Conservation (phyloP, 1,140 invertebrate species). For the Oppia nitens region DNA sequence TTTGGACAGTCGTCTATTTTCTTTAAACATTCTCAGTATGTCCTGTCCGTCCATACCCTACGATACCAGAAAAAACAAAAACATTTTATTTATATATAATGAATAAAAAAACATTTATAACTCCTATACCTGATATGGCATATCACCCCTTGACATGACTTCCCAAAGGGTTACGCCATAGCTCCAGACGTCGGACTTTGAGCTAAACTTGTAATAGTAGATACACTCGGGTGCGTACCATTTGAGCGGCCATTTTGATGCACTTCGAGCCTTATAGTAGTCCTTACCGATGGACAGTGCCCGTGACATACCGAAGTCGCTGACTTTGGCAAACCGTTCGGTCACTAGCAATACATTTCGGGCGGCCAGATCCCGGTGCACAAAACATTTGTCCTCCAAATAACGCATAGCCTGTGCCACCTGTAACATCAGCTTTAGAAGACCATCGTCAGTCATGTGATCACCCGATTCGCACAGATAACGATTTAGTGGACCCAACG, state of each 20-base stretch:
- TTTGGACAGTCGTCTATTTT: conserved; percentile 40
- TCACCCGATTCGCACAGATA: conserved; percentile 27
- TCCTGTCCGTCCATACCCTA: conserved; percentile 24
- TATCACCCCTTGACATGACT: conserved; percentile 31
- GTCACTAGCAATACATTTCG: conserved; percentile 36
- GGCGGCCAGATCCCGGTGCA: conserved; percentile 32
- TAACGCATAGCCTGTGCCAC: conserved; percentile 35
- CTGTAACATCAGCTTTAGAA: conserved; percentile 26
- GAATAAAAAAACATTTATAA: background rate
- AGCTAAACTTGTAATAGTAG: conserved; percentile 28
- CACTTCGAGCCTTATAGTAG: conserved; percentile 25
- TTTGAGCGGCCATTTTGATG: conserved; percentile 25
- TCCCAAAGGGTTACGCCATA: conserved; percentile 36
- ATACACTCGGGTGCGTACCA: conserved; percentile 31
- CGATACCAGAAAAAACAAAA: conserved; percentile 2
- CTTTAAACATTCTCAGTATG: conserved; percentile 23
- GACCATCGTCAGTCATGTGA: conserved; percentile 16
- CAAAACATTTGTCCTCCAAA: conserved; percentile 31
- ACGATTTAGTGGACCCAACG: conserved; percentile 32
- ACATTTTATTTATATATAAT: background rate
- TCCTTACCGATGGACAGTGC: conserved; percentile 23
- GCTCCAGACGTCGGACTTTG: conserved; percentile 31
- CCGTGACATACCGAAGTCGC: conserved; percentile 35
- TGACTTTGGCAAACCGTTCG: conserved; percentile 33
- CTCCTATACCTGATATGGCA: conserved; percentile 29